Base-by-base conservation (phyloP, 2,797 vertebrate species). In the Scomberomorus guttatus region DNA sequence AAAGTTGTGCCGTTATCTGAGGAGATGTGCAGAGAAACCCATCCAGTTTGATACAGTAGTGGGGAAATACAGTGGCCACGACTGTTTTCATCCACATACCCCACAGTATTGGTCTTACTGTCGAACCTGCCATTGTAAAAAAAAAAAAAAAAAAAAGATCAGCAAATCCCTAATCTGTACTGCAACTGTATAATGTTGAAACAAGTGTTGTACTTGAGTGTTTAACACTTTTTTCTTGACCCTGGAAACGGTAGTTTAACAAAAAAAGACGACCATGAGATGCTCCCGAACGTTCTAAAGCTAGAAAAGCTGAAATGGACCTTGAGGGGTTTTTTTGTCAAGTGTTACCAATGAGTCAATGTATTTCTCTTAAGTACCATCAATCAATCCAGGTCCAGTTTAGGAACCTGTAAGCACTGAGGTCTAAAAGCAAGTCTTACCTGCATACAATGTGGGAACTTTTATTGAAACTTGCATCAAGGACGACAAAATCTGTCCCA, bases 61-160 rank as follows among this genome's bases (percentile, higher is more conserved):
- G 98, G 98, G 0, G 98, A 98, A 80, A 98, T 94, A 17, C 98
- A 99, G 73, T 98, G 97, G 10, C 94, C 96, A 37, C 24, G 88
- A 0, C 92, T 86, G 12, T 84, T 34, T 2, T 22, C 27, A 27
- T 91, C 95, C 34, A 97, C 91, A 0, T 95, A 96, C 2, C 98
- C 98, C 0, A 32, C 63, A 1, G 96, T 97, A 25, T 76, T 0
- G 14, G 90, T 92, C 1, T 91, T 37, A 11, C 81, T 12, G 29
- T 95, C 95, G 85, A 99, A 99, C 90, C 98, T 96, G 87, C 14
- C 20, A 37, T 64, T 37, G 58, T 48, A 34, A 75, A 73, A 52
- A 3, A 71, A 1, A 9, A 6, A 46, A 46, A 7, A 18, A 46
- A 18, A 52, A 3, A 69, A 54, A 1, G 0, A 58, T 25, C 10